Percentiles rank a stretch among this genome's conserved stretches.
Conservation (phyloP, 2,797 vertebrate genomes). For the Lithobates sylvaticus region DNA sequence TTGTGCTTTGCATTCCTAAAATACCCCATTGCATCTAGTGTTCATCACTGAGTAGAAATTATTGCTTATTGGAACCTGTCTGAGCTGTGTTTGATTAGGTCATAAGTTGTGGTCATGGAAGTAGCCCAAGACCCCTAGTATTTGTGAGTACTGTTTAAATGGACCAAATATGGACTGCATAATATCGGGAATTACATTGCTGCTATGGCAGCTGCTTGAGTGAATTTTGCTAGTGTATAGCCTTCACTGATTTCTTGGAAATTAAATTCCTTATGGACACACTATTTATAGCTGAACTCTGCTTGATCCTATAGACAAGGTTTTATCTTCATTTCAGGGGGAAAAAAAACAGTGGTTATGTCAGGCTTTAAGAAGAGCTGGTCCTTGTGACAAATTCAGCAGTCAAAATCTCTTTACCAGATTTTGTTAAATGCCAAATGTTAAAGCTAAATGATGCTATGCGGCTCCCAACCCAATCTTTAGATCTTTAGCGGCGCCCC, state of each 20-base stretch:
- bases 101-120: constrained; percentile 16
- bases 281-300: constrained; percentile 61
- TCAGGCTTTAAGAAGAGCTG: constrained; percentile 24
- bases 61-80: constrained; percentile 18
- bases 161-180: neutral
- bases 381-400: neutral
- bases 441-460: neutral
- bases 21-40: neutral
- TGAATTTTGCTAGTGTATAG: constrained; percentile 31
- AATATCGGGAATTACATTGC: neutral
- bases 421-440: neutral
- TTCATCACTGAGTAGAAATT: neutral
- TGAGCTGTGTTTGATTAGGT: constrained; percentile 6
- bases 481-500: too few relatives aligned
- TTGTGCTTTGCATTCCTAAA: neutral
- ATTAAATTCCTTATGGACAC: constrained; percentile 50
- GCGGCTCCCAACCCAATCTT: neutral
- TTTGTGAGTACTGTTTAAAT: neutral
- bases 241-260: constrained; percentile 50
- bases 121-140: neutral
- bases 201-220: constrained; percentile 17
- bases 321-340: constrained; percentile 48
- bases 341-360: constrained; percentile 37
- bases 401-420: neutral
- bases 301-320: constrained; percentile 44